These are phyloP conservation scores for Drosophila mercatorum DNA, from an alignment of 2,888 invertebrate genomes.

Conservation along the genomic window DNA sequence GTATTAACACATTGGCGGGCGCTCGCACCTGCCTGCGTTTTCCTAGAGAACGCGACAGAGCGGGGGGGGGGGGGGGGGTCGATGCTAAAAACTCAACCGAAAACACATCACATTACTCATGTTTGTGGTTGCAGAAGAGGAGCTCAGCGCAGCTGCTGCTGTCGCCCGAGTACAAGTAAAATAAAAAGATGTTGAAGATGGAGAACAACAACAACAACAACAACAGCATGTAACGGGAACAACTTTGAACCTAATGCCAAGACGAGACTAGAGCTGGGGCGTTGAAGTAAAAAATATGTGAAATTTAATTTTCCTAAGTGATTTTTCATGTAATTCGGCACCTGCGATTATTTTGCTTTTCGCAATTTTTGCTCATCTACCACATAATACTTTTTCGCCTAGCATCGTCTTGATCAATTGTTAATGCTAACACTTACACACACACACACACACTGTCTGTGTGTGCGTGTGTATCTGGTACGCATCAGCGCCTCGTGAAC, in stretches of 20 bases:
- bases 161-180: constrained; percentile 39
- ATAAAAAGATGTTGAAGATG: constrained; percentile 15
- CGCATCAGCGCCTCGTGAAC: constrained; percentile 72
- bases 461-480: constrained; percentile 13
- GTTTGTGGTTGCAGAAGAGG: constrained; percentile 60
- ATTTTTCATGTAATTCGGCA: constrained; percentile 81
- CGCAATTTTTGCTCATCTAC: constrained; percentile 46
- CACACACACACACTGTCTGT: background rate
- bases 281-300: constrained; percentile 80
- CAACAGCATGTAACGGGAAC: constrained; percentile 23
- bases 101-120: constrained; percentile 73
- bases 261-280: constrained; percentile 33
- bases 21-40: constrained; percentile 49
- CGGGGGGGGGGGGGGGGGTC: background rate
- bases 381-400: constrained; percentile 68
- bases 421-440: constrained; percentile 60
- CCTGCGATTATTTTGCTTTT: constrained; percentile 70
- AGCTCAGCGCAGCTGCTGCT: constrained; percentile 49
- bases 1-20: constrained; percentile 50
- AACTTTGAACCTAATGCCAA: constrained; percentile 60
- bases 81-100: constrained; percentile 32
- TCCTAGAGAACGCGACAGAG: background rate
- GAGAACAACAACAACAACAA: constrained; percentile 12
- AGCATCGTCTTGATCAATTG: constrained; percentile 71
- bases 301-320: constrained; percentile 80